A percentile compares a stretch with the other conserved stretches of the same genome.
These are phyloP conservation scores for Platyura marginata DNA, from an alignment of 1,140 invertebrate species.

Conservation along the genomic window DNA sequence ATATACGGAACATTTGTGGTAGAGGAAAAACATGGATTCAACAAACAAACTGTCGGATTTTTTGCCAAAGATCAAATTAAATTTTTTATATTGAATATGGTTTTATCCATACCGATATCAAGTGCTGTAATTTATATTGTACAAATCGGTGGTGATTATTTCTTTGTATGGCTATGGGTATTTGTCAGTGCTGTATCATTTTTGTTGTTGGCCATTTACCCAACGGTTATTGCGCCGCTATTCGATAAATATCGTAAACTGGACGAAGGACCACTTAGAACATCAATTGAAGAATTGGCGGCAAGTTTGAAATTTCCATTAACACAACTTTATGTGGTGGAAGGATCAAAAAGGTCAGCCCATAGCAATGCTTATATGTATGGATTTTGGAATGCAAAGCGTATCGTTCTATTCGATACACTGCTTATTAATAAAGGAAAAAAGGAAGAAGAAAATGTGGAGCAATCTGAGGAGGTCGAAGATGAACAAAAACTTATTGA, in stretches of 20 bases:
- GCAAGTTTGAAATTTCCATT: slow-evolving; percentile 78
- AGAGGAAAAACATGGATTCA: slow-evolving; percentile 95
- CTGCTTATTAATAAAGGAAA: slow-evolving; percentile 30
- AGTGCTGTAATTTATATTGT: slow-evolving; percentile 76
- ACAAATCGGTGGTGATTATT: slow-evolving; percentile 72
- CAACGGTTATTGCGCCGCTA: slow-evolving; percentile 90
- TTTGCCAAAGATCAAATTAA: slow-evolving; percentile 91
- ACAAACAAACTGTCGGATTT: slow-evolving; percentile 85
- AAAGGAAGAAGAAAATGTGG: slow-evolving; percentile 7
- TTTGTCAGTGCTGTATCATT: slow-evolving; percentile 65
- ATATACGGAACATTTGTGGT: slow-evolving; percentile 88
- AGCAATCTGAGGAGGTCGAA: slow-evolving; percentile 8
- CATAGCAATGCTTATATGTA: slow-evolving; percentile 99
- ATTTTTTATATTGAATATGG: slow-evolving; percentile 58
- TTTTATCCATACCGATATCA: slow-evolving; percentile 62
- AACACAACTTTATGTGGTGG: slow-evolving; percentile 90
- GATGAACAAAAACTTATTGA: slow-evolving; percentile 6
- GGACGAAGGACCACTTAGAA: slow-evolving; percentile 73
- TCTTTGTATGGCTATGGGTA: slow-evolving; percentile 90
- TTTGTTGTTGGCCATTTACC: slow-evolving; percentile 80
- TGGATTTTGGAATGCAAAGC: slow-evolving; percentile 91
- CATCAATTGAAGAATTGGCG: slow-evolving; percentile 79
- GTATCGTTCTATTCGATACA: slow-evolving; percentile 98
- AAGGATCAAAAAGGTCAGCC: slow-evolving; percentile 88
- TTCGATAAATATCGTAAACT: slow-evolving; percentile 98